Conservation (phyloP, 2,888 invertebrate species). For the Lordiphosa andalusiaca region DNA sequence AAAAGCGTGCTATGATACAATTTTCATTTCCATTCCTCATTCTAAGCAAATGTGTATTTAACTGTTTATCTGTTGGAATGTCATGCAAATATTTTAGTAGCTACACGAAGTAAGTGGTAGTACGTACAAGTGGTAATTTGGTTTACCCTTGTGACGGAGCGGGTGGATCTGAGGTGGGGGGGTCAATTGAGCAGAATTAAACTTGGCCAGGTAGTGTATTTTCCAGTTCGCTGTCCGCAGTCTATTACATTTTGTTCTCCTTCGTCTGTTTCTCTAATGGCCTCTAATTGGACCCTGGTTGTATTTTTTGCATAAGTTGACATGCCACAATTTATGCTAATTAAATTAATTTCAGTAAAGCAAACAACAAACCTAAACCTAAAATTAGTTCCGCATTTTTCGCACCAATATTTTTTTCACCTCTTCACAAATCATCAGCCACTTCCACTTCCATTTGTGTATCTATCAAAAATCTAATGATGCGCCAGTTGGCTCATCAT, state of each 20-base stretch:
- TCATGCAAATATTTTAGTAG: slow-evolving; percentile 20
- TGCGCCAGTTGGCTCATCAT: slow-evolving; percentile 15
- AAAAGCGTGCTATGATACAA: slow-evolving; percentile 64
- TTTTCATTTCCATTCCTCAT: slow-evolving; percentile 29
- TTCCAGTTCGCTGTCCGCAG: too few species aligned
- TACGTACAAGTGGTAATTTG: slow-evolving; percentile 5
- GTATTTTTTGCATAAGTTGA: slow-evolving; percentile 30
- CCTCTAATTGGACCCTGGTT: slow-evolving; percentile 31
- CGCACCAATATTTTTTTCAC: slow-evolving; percentile 45
- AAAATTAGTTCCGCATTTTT: slow-evolving; percentile 49
- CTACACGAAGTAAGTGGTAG: background rate
- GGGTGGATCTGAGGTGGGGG: background rate
- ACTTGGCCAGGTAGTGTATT: background rate
- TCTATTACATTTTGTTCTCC: background rate
- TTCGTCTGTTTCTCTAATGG: slow-evolving; percentile 3
- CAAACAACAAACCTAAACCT: slow-evolving; percentile 17
- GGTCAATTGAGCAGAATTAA: too few species aligned
- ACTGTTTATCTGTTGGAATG: slow-evolving; percentile 49
- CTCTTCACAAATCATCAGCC: slow-evolving; percentile 31
- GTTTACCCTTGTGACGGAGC: background rate
- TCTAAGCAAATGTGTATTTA: slow-evolving; percentile 49
- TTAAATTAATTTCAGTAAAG: slow-evolving; percentile 35
- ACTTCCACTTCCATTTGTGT: slow-evolving; percentile 22
- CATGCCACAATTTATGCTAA: slow-evolving; percentile 40
- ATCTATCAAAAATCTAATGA: slow-evolving; percentile 43